Base-by-base conservation (phyloP, 2,797 vertebrate species). In the Chaunax sp. region DNA sequence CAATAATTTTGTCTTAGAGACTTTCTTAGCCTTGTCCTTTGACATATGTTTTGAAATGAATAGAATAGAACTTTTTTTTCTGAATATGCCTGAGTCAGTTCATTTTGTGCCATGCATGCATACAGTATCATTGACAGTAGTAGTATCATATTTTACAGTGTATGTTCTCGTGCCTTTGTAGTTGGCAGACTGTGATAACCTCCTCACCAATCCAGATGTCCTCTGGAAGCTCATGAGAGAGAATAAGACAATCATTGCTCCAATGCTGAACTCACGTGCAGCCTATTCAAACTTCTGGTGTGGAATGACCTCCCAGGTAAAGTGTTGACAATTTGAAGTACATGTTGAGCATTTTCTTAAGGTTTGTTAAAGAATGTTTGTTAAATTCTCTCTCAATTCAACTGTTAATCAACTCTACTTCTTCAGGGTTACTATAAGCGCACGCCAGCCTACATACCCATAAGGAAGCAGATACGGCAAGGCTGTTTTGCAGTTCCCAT, bases 271-370 rank as follows among this genome's bases (percentile, higher is more conserved):
- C 5, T 98, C 97, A 1, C 93, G 96, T 3, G 96, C 96, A 0
- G 97, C 97, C 0, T 98, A 97, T 75, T 98, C 97, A 64, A 98
- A 98, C 89, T 98, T 98, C 89, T 98, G 97, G 97, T 97, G 96
- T 72, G 97, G 96, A 28, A 97, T 98, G 96, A 97, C 96, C 3
- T 89, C 95, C 0, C 95, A 98, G 97, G 96, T 97, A 88, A 38
- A 72, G 2, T 50, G 13, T 9, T 35, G 15, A 12, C 22, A 15
- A 14, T 11, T 50, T 5, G 25, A 4, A 57, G 16, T 23, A 8
- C 16, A 6, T 41, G n/a, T 25, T 9, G 9, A 28, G 6, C 16
- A 16, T 50, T 57, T 72, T 16, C 6, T 25, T 53, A 54, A 15
- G 30, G 25, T 26, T 18, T 25, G 3, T n/a, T 52, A 25, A 22